Conservation (phyloP, 2,888 invertebrate species). For the Platerodrilus igneus region DNA sequence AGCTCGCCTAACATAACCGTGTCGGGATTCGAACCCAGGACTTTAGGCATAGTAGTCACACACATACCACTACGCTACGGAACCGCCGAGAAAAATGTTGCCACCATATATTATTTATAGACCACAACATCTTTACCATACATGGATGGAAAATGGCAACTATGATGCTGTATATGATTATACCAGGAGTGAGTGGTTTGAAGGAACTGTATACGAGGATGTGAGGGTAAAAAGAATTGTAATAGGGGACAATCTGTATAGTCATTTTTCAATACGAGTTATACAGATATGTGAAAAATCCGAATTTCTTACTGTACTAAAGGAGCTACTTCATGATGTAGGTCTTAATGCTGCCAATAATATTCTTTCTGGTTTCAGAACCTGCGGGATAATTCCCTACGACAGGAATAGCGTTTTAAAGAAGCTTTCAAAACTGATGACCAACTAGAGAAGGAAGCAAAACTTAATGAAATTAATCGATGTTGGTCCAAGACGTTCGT, state of each 20-base stretch:
- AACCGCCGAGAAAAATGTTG: neutral
- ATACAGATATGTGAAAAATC: neutral
- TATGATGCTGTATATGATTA: neutral
- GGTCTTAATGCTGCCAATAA: neutral
- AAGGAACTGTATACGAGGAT: neutral
- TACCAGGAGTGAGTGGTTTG: neutral
- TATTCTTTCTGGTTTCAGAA: conserved; percentile 3
- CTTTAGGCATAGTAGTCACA: too few relatives aligned
- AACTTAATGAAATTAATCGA: neutral
- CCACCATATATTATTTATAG: conserved; percentile 2
- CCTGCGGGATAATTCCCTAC: conserved; percentile 1
- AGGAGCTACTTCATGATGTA: neutral
- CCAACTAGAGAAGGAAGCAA: neutral
- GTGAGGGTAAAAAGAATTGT: neutral
- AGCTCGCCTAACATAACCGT: too few relatives aligned
- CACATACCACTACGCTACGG: too few relatives aligned
- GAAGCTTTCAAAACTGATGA: conserved; percentile 1
- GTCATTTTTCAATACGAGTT: too few relatives aligned
- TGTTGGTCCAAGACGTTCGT: too few relatives aligned
- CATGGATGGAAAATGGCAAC: neutral
- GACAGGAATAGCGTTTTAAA: conserved; percentile 1
- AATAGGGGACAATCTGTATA: neutral
- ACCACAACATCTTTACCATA: neutral
- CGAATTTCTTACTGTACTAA: too few relatives aligned
- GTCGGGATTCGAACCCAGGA: too few relatives aligned